These are phyloP conservation scores for Falco novaeseelandiae DNA, from an alignment of 2,797 vertebrate genomes.

Conservation along the genomic window DNA sequence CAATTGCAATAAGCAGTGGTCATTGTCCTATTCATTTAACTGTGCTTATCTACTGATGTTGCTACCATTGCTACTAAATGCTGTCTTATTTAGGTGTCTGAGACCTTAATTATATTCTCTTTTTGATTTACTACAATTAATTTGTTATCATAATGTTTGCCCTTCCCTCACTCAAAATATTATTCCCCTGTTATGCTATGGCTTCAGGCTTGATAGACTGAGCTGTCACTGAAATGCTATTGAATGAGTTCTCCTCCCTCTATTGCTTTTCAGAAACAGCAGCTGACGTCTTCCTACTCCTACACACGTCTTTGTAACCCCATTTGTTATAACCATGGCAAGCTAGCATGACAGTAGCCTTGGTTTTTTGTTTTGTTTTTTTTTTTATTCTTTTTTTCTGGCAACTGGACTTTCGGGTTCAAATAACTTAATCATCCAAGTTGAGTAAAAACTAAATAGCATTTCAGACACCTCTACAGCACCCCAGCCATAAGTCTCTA, in stretches of 20 bases:
- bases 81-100: background rate
- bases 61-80: background rate
- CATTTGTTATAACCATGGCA: background rate
- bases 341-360: background rate
- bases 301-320: background rate
- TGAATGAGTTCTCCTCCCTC: background rate
- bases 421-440: background rate
- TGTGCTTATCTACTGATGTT: background rate
- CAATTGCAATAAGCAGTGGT: background rate
- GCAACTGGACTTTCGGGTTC: background rate
- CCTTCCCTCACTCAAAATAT: background rate
- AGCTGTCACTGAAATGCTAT: background rate
- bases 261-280: background rate
- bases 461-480: background rate
- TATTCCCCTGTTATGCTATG: background rate
- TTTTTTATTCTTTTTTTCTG: background rate
- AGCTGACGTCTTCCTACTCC: conserved; percentile 1
- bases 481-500: background rate
- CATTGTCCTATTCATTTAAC: background rate
- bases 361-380: background rate
- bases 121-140: background rate
- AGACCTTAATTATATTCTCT: background rate
- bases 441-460: background rate
- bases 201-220: background rate
- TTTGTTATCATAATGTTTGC: background rate